phyloP scores from a whole-genome alignment of 2,797 vertebrate genomes.

The Taenioides sp. region DNA sequence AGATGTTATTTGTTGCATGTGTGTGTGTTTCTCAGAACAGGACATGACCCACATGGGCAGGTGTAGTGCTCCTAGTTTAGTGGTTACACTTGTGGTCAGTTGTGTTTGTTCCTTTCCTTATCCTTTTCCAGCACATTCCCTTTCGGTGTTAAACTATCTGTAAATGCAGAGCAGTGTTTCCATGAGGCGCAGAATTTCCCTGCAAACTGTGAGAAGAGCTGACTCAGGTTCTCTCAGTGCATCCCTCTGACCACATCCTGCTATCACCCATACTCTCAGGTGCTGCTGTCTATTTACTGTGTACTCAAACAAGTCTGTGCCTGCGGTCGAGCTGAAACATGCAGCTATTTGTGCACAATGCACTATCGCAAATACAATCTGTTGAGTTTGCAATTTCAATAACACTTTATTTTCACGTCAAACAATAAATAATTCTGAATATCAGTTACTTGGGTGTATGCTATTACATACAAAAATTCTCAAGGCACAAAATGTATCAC shows the following conservation, averaged over 20 bases:
- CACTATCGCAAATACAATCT: conserved; percentile 1
- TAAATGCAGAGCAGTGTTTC: not conserved
- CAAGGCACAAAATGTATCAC: conserved; percentile 26
- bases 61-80: not conserved
- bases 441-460: conserved; percentile 62
- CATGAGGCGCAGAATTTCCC: conserved; percentile 47
- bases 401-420: not conserved
- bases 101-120: not conserved
- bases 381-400: not conserved
- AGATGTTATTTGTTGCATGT: conserved; percentile 19
- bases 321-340: conserved; percentile 19
- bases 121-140: conserved; percentile 2
- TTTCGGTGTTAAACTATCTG: not conserved
- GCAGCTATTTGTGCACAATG: not conserved
- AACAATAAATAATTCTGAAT: conserved; percentile 54
- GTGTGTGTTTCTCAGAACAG: conserved; percentile 38
- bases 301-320: conserved; percentile 9
- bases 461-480: conserved; percentile 37
- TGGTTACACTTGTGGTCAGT: not conserved
- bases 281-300: conserved; percentile 5
- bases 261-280: conserved; percentile 6
- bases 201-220: conserved; percentile 36
- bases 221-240: conserved; percentile 50
- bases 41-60: conserved; percentile 55
- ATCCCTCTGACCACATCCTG: conserved; percentile 65